A percentile compares a stretch with the other conserved stretches of the same genome.
These are phyloP conservation scores for Paratilapia polleni DNA, from an alignment of 2,113 vertebrate genomes.

Conservation along the genomic window DNA sequence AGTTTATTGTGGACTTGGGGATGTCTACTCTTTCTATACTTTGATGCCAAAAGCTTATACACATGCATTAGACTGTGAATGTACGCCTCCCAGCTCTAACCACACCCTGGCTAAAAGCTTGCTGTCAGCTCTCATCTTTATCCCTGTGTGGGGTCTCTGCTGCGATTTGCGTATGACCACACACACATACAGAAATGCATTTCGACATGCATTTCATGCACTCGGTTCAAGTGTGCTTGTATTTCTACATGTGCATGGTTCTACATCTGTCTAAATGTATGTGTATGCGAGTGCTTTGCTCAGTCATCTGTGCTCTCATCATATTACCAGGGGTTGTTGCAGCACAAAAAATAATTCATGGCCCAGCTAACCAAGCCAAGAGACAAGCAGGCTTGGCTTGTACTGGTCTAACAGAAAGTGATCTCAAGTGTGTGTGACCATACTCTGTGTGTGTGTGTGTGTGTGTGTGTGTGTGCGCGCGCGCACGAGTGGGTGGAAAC, in stretches of 20 bases:
- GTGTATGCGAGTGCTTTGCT: neutral
- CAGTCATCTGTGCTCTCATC: conserved; percentile 52
- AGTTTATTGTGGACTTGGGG: neutral
- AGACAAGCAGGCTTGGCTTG: conserved; percentile 43
- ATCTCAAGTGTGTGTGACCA: conserved; percentile 11
- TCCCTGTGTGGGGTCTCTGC: neutral
- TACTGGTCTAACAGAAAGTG: conserved; percentile 30
- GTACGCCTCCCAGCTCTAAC: neutral
- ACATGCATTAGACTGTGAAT: neutral
- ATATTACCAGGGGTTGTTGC: conserved; percentile 52
- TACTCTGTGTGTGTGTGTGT: neutral
- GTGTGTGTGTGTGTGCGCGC: neutral
- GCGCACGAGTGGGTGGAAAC: neutral
- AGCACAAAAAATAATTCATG: conserved; percentile 57
- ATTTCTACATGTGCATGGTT: neutral
- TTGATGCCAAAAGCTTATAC: neutral
- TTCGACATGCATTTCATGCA: neutral
- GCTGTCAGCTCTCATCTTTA: conserved; percentile 7
- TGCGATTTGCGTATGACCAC: neutral
- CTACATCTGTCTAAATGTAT: neutral
- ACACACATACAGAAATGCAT: neutral
- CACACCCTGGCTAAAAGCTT: conserved; percentile 26
- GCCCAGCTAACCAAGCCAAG: conserved; percentile 40
- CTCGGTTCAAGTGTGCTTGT: neutral
- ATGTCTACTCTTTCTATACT: neutral